phyloP scores from a whole-genome alignment of 2,113 vertebrate species.

The Ciconia maguari region DNA sequence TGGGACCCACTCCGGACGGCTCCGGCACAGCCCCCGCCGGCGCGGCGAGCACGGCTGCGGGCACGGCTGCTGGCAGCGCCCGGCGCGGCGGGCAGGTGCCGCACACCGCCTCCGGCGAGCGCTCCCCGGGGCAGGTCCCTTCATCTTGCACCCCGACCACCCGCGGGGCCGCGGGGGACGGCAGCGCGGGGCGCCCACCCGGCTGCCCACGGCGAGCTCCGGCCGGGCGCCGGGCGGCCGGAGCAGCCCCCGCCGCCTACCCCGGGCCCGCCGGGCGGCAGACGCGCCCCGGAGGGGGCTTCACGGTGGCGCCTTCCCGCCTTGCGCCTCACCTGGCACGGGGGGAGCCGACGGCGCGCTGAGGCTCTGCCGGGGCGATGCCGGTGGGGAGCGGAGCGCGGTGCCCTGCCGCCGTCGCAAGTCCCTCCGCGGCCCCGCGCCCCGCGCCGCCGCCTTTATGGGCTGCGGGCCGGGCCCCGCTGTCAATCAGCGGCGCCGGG shows the following conservation, averaged over 20 bases:
- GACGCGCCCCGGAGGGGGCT: background rate
- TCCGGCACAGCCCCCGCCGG: background rate
- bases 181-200: background rate
- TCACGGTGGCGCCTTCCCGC: background rate
- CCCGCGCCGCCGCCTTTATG: constrained; percentile 72
- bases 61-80: background rate
- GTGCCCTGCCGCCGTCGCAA: background rate
- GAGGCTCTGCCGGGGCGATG: background rate
- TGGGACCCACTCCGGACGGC: background rate
- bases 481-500: constrained; percentile 76
- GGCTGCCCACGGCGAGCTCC: background rate
- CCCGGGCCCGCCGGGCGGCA: too few species aligned
- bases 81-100: background rate
- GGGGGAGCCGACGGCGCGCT: background rate
- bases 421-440: background rate
- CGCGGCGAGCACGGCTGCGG: background rate
- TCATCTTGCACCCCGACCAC: fast-evolving
- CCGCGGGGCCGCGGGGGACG: background rate
- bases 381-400: background rate
- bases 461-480: constrained; percentile 42
- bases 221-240: too few species aligned
- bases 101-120: background rate
- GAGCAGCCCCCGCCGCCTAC: background rate
- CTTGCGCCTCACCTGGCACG: constrained; percentile 38
- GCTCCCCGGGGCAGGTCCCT: background rate